Evolutionary conservation across 35 echinoderm and acorn worm species (phyloP).

Genomic region (Chiridota heheva): DNA sequence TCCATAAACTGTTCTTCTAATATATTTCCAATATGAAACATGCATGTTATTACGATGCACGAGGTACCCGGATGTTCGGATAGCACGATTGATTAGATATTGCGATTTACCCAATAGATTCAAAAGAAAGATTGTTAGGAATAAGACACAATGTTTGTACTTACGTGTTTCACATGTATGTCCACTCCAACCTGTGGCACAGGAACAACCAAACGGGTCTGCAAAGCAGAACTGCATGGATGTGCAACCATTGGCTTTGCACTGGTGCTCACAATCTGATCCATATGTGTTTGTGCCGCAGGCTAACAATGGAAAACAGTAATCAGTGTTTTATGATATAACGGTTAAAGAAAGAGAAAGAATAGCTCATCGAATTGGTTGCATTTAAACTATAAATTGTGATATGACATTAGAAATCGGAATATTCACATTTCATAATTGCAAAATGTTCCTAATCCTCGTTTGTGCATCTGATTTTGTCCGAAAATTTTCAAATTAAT

Average conservation of each 20-base stretch:
- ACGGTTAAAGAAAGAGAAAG: not conserved
- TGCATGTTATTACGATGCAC: too few relatives aligned
- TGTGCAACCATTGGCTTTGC: conserved; percentile 57
- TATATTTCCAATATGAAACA: too few relatives aligned
- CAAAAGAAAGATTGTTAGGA: too few relatives aligned
- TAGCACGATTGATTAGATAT: too few relatives aligned
- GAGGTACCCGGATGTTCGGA: too few relatives aligned
- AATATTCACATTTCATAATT: not conserved
- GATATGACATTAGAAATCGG: not conserved
- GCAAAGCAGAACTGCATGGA: conserved; percentile 76
- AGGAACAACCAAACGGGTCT: conserved; percentile 86
- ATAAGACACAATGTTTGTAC: too few relatives aligned
- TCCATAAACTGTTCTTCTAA: too few relatives aligned
- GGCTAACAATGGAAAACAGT: conserved; percentile 47
- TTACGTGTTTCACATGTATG: conserved; percentile 63
- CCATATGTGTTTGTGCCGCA: conserved; percentile 77
- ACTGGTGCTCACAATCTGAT: conserved; percentile 63
- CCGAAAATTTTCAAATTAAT: too few relatives aligned
- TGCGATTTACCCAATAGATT: too few relatives aligned
- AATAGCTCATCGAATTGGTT: not conserved
- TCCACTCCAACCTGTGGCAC: conserved; percentile 78
- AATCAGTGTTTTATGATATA: not conserved
- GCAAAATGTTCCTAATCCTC: not conserved
- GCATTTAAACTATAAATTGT: not conserved
- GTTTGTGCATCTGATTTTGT: too few relatives aligned